These are phyloP conservation scores for Xanthostigma xanthostigma DNA, from an alignment of 2,888 invertebrate genomes.

Conservation along the genomic window DNA sequence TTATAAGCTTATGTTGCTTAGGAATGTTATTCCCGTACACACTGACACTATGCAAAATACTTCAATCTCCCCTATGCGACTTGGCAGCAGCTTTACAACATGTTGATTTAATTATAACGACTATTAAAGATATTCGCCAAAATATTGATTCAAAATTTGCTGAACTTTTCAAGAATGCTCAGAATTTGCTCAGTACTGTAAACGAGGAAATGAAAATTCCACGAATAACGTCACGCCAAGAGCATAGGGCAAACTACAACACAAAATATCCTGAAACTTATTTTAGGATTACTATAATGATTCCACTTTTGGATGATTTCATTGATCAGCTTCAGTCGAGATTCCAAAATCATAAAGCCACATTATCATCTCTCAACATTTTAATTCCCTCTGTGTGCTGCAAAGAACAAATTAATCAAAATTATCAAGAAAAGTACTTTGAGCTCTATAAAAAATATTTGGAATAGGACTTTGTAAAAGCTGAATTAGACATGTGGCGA, in stretches of 20 bases:
- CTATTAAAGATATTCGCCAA: neutral
- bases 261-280: slow-evolving; percentile 5
- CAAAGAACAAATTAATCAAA: slow-evolving; percentile 2
- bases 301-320: slow-evolving; percentile 4
- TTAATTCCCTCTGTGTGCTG: neutral
- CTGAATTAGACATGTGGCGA: slow-evolving; percentile 5
- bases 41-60: slow-evolving; percentile 7
- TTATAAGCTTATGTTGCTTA: slow-evolving; percentile 5
- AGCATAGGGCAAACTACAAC: slow-evolving; percentile 3
- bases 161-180: slow-evolving; percentile 4
- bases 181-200: slow-evolving; percentile 3
- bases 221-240: slow-evolving; percentile 1
- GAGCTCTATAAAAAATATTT: slow-evolving; percentile 4
- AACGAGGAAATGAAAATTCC: slow-evolving; percentile 4
- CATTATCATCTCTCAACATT: slow-evolving; percentile 2
- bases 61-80: slow-evolving; percentile 7
- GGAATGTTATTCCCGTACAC: neutral
- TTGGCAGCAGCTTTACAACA: slow-evolving; percentile 1
- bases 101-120: neutral
- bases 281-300: slow-evolving; percentile 2
- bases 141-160: neutral
- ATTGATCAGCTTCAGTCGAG: slow-evolving; percentile 5
- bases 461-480: slow-evolving; percentile 5
- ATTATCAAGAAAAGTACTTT: neutral
- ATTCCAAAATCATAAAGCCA: slow-evolving; percentile 5